Evolutionary conservation across 2,113 vertebrate species (phyloP), one percentile per base, ranked within the genome.

Genomic region (Dunckerocampus dactyliophorus): DNA sequence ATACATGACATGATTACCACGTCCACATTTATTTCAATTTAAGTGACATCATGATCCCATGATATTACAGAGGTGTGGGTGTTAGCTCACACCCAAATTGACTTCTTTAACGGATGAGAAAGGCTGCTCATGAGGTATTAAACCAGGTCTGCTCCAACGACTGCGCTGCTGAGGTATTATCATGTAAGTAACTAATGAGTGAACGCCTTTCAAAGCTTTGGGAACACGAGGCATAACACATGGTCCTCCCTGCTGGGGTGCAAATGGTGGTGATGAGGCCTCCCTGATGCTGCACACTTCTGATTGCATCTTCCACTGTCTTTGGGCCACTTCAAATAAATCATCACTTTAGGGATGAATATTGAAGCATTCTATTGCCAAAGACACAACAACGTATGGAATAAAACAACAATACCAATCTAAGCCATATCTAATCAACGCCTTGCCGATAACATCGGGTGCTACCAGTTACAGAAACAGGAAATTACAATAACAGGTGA

Each of bases 191-290:
- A 8, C 21, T 12, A 16, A 6, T 16, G 49, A 24, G 13, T 51
- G 49, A 51, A 51, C 22, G 15, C 47, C 47, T 49, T 47, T 21
- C 47, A 21, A 12, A n/a, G n/a, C n/a, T n/a, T n/a, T n/a, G 47
- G 47, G 13, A 19, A 28, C 47, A 17, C 11, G 11, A 43, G 51
- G 19, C 21, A 53, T 16, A 53, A 59, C 52, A 22, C 46, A 72
- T 28, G 48, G 6, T n/a, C 19, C 47, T 15, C 62, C 70, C 58
- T 53, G 65, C 62, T 59, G 70, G 55, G 70, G 62, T 63, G 65
- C 57, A 69, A 66, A 73, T 69, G 51, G 21, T 52, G 21, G n/a
- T 24, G 56, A 62, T 53, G 55, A 52, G 55, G 20, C 28, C 67
- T 58, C 42, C 14, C 39, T 43, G 11, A 24, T 6, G 22, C 21